Evolutionary conservation across 2,113 vertebrate genomes (phyloP), one percentile per base, ranked within the genome.

Genomic region (Proterorhinus semilunaris): DNA sequence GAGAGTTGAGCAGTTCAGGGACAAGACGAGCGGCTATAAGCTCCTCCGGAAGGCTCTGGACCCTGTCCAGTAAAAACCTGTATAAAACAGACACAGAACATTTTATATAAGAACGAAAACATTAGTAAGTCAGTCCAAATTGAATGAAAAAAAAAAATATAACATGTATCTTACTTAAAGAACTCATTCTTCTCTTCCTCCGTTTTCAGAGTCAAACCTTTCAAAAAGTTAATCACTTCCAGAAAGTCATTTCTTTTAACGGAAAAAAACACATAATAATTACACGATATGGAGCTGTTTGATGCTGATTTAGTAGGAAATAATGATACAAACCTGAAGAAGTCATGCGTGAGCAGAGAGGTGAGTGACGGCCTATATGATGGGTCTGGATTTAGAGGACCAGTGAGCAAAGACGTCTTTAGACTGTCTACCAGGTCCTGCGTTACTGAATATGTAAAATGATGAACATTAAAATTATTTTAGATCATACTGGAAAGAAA

Each of bases 141-240:
- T 53, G 16, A 17, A 17, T 16, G 16, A 55, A 36, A 7, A 10
- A 11, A 4, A 11, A 36, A 12, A 4, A 47, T 75, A 7, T 8
- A 51, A 0, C 16, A 12, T 0, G 3, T 69, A 74, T 91, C 95
- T 95, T 91, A 98, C 98, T 99, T 99, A 86, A 99, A 99, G 83
- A 99, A 99, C 80, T 98, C 97, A 8, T 97, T 96, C 90, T 99
- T 99, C 68, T 99, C 96, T 63, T 99, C 97, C 87, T 99, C 97
- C 0, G 92, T 95, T 84, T 99, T 99, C 3, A 99, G 65, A 1
- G 97, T 99, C 84, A 99, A 90, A 71, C 94, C 95, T 90, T 95
- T 97, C 84, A 99, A 89, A 89, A 99, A 99, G 86, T 96, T 98
- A 72, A 95, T 94, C 82, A 99, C 91, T 89, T 99, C 96, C 71